phyloP scores from a whole-genome alignment of 53 echinoderm and acorn worm genomes.

The Temnopleurus reevesii region DNA sequence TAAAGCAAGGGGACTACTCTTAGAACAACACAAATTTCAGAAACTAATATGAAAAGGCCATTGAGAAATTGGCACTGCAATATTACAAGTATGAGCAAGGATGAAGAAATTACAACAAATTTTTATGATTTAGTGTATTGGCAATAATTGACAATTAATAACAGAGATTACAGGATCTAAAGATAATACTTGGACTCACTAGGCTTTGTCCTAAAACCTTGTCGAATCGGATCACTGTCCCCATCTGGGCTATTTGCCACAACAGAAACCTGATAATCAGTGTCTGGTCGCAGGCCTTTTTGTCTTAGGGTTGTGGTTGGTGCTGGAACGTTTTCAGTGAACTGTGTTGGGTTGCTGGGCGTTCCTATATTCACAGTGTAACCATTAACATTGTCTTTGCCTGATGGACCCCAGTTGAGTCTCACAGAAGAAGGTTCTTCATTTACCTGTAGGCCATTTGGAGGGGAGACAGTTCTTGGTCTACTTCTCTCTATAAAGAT shows the following conservation, averaged over 20 bases:
- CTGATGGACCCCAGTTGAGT: conserved; percentile 20
- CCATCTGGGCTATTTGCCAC: background rate
- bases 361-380: conserved; percentile 18
- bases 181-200: conserved; percentile 1
- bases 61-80: too few species aligned
- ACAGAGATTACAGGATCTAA: background rate
- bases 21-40: too few species aligned
- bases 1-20: too few species aligned
- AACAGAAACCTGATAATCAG: conserved; percentile 42
- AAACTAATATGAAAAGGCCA: too few species aligned
- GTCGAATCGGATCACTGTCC: conserved; percentile 43
- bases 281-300: background rate
- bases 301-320: background rate
- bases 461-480: background rate
- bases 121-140: too few species aligned
- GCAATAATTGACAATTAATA: too few species aligned
- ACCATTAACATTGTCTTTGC: conserved; percentile 4
- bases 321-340: conserved; percentile 6
- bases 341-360: background rate
- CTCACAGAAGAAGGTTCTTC: background rate
- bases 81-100: too few species aligned
- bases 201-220: conserved; percentile 21
- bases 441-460: conserved; percentile 3
- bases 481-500: background rate
- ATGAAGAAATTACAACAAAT: too few species aligned